These are phyloP conservation scores for Urocynchramus pylzowi DNA, from an alignment of 2,113 vertebrate genomes.

Conservation along the genomic window DNA sequence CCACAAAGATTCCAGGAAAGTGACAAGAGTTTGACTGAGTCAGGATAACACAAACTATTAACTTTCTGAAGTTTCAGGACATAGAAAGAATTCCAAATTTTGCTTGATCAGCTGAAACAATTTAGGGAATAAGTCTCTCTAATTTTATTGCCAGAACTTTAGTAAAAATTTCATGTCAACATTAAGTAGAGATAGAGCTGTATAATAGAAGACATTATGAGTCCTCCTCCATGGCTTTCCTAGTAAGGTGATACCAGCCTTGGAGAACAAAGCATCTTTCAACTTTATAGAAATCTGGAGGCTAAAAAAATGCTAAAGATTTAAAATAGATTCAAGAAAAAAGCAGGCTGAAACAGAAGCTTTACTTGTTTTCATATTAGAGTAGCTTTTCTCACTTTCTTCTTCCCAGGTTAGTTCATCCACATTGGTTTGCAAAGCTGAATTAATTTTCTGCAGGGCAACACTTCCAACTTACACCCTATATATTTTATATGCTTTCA, in stretches of 20 bases:
- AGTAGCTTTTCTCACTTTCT: background rate
- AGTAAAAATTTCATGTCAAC: slow-evolving; percentile 3
- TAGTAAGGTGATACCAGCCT: slow-evolving; percentile 16
- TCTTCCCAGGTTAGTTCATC: background rate
- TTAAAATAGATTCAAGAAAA: background rate
- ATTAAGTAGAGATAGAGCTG: background rate
- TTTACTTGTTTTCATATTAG: background rate
- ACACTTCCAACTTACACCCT: background rate
- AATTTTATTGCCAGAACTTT: slow-evolving; percentile 11
- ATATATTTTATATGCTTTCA: background rate
- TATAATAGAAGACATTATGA: background rate
- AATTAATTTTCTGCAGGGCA: background rate
- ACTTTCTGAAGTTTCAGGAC: slow-evolving; percentile 32
- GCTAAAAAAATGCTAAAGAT: slow-evolving; percentile 17
- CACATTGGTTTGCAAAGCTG: background rate
- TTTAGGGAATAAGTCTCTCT: background rate
- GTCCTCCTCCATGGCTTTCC: background rate
- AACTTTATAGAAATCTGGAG: background rate
- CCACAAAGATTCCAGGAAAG: slow-evolving; percentile 51
- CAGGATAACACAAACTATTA: slow-evolving; percentile 37
- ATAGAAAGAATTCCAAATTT: slow-evolving; percentile 31
- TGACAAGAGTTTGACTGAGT: slow-evolving; percentile 40
- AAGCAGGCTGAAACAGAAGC: background rate
- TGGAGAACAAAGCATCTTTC: slow-evolving; percentile 49
- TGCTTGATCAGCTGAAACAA: slow-evolving; percentile 56